These are phyloP conservation scores for Oenanthe melanoleuca DNA, from an alignment of 2,113 vertebrate species.

Conservation along the genomic window DNA sequence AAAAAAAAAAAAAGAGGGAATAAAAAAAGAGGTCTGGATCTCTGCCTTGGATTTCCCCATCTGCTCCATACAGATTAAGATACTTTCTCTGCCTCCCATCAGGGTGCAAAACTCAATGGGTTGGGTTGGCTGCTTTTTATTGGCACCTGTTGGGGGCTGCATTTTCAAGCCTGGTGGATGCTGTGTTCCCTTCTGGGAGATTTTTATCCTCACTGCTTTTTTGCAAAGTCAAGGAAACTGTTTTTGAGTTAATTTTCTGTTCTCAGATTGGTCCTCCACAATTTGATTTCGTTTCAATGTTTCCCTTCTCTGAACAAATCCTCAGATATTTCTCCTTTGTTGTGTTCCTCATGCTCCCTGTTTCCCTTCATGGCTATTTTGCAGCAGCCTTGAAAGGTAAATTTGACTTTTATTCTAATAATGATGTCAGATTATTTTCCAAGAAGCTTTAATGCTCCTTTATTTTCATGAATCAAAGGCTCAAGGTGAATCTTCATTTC, in stretches of 20 bases:
- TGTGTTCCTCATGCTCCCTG: not conserved
- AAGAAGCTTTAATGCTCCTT: not conserved
- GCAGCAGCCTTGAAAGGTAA: not conserved
- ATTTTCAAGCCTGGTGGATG: not conserved
- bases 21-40: not conserved
- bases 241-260: not conserved
- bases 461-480: not conserved
- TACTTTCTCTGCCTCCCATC: not conserved
- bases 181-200: not conserved
- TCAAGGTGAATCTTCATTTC: not conserved
- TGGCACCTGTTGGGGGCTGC: not conserved
- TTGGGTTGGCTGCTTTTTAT: not conserved
- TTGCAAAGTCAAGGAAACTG: not conserved
- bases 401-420: not conserved
- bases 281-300: not conserved
- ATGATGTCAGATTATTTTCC: not conserved
- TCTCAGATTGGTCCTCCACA: not conserved
- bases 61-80: not conserved
- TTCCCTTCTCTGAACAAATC: not conserved
- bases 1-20: no score
- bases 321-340: not conserved
- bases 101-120: not conserved
- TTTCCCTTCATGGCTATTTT: rapidly evolving
- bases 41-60: not conserved
- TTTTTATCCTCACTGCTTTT: not conserved